Base-by-base conservation (phyloP, 30 jellyfish, hydroid and myxozoan genomes). In the Hydractinia echinata region DNA sequence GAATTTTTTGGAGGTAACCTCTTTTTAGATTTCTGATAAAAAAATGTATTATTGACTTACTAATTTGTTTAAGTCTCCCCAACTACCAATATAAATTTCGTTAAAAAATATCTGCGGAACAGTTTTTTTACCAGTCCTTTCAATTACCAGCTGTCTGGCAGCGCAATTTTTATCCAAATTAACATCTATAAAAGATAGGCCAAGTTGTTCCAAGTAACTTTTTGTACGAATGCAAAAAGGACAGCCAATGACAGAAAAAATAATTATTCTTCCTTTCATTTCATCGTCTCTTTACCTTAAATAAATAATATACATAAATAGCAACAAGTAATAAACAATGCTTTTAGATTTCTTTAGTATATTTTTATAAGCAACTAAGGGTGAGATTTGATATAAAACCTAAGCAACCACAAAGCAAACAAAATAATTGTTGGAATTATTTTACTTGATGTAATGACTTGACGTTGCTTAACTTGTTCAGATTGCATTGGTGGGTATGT, bases 91-190 rank as follows among this genome's bases (percentile, higher is more conserved):
- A 61, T 89, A 89, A 11, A 49, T 76, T 55, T 66, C 90, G 76
- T 89, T 89, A 81, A 89, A 89, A 52, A 89, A 89, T n/a, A 89
- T 84, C 62, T 89, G 97, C 0, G 97, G 97, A 14, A 89, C 97
- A 4, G 97, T 89, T 82, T 89, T 89, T 49, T 76, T 84, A 55
- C 97, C 95, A 13, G 97, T 89, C 49, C 73, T 73, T 44, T 84
- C 95, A 61, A 89, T 85, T 86, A 89, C 81, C 10, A 54, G 52
- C 52, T 81, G 76, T 62, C 97, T 66, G 8, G 91, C 95, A n/a
- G 66, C 74, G 10, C 73, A 67, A 62, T 53, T 51, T 56, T 76
- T 79, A 71, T 89, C 97, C 79, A 89, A 61, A 67, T 89, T 89
- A 54, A 89, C 61, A 53, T 89, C 97, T 61, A 84, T 20, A 72